These are phyloP conservation scores for Hesperia comma DNA, from an alignment of 2,888 invertebrate species.

Conservation along the genomic window DNA sequence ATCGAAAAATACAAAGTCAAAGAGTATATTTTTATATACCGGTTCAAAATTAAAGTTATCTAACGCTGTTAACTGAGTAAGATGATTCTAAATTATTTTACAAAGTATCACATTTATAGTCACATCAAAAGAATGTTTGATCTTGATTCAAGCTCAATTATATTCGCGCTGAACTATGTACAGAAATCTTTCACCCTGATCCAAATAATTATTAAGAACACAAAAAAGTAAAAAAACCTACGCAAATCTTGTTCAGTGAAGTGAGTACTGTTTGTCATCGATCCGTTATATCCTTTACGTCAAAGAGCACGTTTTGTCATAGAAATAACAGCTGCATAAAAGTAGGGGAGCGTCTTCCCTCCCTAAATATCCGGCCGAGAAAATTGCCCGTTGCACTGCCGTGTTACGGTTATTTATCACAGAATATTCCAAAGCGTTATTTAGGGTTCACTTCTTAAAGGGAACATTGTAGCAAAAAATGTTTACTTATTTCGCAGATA, in stretches of 20 bases:
- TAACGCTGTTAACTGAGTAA: no score
- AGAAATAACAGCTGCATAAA: slow-evolving; percentile 71
- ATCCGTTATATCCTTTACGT: slow-evolving; percentile 28
- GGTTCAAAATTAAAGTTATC: no score
- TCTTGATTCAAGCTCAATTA: no score
- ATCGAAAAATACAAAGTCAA: no score
- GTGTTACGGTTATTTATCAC: slow-evolving; percentile 43
- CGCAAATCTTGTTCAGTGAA: slow-evolving; percentile 18
- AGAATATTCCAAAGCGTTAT: slow-evolving; percentile 18
- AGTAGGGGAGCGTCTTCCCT: slow-evolving; percentile 58
- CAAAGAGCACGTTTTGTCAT: slow-evolving; percentile 29
- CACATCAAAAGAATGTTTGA: no score
- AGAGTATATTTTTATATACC: no score
- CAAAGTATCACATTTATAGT: no score
- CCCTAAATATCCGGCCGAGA: slow-evolving; percentile 61
- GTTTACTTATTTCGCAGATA: background rate
- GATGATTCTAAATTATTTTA: no score
- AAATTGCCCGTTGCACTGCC: slow-evolving; percentile 63
- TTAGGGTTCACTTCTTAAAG: slow-evolving; percentile 1
- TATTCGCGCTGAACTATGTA: no score
- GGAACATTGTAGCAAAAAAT: background rate
- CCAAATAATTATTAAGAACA: background rate
- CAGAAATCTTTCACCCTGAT: background rate
- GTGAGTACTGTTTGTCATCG: slow-evolving; percentile 24
- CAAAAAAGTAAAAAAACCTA: background rate